Conservation (phyloP, 2,113 vertebrate genomes). For the Dascyllus trimaculatus region DNA sequence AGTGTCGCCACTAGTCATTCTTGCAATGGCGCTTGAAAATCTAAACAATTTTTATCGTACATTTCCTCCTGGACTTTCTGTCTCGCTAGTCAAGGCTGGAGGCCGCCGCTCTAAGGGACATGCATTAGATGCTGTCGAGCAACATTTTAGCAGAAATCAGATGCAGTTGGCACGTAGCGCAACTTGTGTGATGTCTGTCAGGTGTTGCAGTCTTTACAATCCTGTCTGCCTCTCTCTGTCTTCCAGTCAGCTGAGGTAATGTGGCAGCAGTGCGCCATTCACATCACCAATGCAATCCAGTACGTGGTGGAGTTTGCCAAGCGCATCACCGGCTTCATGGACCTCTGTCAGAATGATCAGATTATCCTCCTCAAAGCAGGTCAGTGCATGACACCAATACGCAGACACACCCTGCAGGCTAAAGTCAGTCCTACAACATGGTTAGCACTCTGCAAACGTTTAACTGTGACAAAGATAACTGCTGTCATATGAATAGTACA, state of each 20-base stretch:
- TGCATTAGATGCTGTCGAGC: not conserved
- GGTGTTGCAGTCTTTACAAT: not conserved
- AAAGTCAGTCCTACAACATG: not conserved
- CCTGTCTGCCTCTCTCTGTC: constrained; percentile 17
- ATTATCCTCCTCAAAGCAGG: constrained; percentile 96
- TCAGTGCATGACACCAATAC: constrained; percentile 67
- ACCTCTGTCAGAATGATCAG: constrained; percentile 94
- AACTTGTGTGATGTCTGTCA: not conserved
- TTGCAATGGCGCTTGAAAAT: not conserved
- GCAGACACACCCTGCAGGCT: not conserved
- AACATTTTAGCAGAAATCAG: not conserved
- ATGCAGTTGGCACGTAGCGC: not conserved
- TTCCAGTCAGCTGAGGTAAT: constrained; percentile 89
- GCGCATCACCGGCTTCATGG: constrained; percentile 93
- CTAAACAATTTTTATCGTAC: not conserved
- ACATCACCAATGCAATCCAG: constrained; percentile 93
- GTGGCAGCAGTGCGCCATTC: constrained; percentile 92
- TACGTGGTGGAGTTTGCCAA: constrained; percentile 96
- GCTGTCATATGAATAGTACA: constrained; percentile 23
- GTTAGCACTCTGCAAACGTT: constrained; percentile 2
- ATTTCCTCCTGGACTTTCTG: not conserved
- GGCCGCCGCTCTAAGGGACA: not conserved
- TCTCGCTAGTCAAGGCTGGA: constrained; percentile 2
- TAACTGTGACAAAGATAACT: constrained; percentile 12
- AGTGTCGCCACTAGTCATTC: not conserved